phyloP scores from a whole-genome alignment of 2,113 vertebrate genomes.

The Opisthocomus hoazin region DNA sequence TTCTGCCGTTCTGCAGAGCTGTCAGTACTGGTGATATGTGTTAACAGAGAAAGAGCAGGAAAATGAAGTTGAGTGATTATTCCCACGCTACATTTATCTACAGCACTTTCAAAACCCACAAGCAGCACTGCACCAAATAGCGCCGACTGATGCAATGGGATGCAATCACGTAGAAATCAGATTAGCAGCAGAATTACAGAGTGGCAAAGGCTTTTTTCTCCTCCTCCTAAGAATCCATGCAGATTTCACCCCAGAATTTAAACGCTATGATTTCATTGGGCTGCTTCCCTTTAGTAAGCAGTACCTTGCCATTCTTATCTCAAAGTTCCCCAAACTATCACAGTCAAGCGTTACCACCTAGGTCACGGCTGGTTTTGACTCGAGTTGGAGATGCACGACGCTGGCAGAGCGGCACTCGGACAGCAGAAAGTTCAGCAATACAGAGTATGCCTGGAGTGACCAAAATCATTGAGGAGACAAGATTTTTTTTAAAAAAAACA shows the following conservation, averaged over 20 bases:
- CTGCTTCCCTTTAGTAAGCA: not conserved
- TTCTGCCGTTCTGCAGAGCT: slow-evolving; percentile 4
- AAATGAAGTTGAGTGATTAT: not conserved
- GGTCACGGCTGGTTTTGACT: not conserved
- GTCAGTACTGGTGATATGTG: not conserved
- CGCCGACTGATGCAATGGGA: not conserved
- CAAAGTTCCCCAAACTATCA: not conserved
- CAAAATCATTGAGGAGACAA: rapidly evolving
- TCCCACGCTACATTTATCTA: slow-evolving; percentile 35
- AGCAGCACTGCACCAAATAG: slow-evolving; percentile 34
- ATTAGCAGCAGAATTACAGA: not conserved
- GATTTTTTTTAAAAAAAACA: not conserved
- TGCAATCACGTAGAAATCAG: not conserved
- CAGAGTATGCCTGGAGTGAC: rapidly evolving
- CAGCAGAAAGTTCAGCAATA: not conserved
- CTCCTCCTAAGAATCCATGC: not conserved
- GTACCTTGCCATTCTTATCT: not conserved
- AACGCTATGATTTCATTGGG: not conserved
- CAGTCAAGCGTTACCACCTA: rapidly evolving
- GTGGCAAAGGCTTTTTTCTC: not conserved
- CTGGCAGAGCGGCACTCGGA: not conserved
- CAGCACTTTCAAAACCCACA: not conserved
- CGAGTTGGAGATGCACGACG: rapidly evolving
- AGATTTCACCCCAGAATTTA: not conserved
- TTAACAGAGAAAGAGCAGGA: not conserved